phyloP scores from a whole-genome alignment of 2,888 invertebrate species.

The Nomada lathburiana region DNA sequence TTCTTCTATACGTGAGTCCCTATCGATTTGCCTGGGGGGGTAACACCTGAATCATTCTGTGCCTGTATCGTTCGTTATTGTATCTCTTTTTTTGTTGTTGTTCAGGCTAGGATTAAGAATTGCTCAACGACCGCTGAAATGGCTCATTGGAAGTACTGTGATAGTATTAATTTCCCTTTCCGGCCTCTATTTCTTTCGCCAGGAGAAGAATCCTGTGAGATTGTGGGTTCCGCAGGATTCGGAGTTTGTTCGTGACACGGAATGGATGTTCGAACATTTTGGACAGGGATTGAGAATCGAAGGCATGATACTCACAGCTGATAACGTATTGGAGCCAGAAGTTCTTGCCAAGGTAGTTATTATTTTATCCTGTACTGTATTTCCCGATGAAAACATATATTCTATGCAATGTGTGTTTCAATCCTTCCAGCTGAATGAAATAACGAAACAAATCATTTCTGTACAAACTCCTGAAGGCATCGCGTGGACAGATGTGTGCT shows the following conservation, averaged over 20 bases:
- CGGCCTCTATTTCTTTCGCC: constrained; percentile 88
- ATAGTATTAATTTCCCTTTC: constrained; percentile 87
- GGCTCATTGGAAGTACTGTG: constrained; percentile 86
- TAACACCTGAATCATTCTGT: not conserved
- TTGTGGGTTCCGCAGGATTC: constrained; percentile 92
- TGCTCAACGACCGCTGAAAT: constrained; percentile 87
- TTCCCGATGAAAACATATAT: not conserved
- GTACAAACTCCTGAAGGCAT: constrained; percentile 78
- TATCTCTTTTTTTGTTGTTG: not conserved
- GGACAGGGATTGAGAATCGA: constrained; percentile 88
- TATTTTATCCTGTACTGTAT: not conserved
- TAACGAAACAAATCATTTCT: constrained; percentile 85
- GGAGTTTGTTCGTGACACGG: constrained; percentile 89
- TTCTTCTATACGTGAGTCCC: constrained; percentile 77
- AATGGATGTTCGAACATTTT: constrained; percentile 90
- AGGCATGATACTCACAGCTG: constrained; percentile 87
- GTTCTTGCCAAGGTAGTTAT: constrained; percentile 82
- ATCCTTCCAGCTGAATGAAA: constrained; percentile 84
- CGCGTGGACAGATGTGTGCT: constrained; percentile 86
- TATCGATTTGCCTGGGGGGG: no score
- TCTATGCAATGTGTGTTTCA: not conserved
- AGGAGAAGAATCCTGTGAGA: constrained; percentile 91
- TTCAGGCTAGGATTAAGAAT: constrained; percentile 87
- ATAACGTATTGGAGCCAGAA: constrained; percentile 88
- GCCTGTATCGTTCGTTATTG: not conserved